Conservation (phyloP, 2,797 vertebrate genomes). For the Tapera naevia region DNA sequence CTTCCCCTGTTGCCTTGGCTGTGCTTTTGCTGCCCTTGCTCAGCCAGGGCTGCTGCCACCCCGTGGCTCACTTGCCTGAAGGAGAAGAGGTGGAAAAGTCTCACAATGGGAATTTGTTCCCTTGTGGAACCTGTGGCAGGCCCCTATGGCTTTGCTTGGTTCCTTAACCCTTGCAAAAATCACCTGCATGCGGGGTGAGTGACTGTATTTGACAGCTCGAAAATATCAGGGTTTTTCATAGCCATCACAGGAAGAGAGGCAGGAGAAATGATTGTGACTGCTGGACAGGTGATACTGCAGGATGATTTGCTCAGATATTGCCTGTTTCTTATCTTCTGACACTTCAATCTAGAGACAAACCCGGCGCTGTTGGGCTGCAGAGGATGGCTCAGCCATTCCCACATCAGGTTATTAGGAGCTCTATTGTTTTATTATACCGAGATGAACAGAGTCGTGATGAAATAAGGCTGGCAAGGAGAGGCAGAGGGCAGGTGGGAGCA, state of each 20-base stretch:
- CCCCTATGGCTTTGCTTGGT: not conserved
- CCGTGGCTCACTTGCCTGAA: not conserved
- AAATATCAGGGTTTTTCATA: not conserved
- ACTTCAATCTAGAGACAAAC: not conserved
- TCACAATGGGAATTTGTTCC: not conserved
- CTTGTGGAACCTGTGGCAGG: not conserved
- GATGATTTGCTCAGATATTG: not conserved
- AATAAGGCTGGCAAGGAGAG: not conserved
- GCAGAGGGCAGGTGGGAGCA: not conserved
- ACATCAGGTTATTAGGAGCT: not conserved
- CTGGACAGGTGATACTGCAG: not conserved
- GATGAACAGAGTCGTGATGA: not conserved
- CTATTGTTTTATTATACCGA: not conserved
- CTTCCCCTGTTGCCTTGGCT: not conserved
- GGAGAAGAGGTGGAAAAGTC: not conserved
- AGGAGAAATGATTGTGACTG: not conserved
- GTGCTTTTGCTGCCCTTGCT: not conserved
- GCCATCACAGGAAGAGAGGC: not conserved
- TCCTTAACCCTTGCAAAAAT: not conserved
- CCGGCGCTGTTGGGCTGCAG: not conserved
- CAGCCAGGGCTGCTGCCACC: not conserved
- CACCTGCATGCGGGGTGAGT: fast-evolving
- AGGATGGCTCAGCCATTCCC: not conserved
- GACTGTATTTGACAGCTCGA: not conserved
- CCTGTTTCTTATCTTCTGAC: conserved; percentile 7